Base-by-base conservation (phyloP, 2,888 invertebrate genomes). In the Agriopis leucophaearia region DNA sequence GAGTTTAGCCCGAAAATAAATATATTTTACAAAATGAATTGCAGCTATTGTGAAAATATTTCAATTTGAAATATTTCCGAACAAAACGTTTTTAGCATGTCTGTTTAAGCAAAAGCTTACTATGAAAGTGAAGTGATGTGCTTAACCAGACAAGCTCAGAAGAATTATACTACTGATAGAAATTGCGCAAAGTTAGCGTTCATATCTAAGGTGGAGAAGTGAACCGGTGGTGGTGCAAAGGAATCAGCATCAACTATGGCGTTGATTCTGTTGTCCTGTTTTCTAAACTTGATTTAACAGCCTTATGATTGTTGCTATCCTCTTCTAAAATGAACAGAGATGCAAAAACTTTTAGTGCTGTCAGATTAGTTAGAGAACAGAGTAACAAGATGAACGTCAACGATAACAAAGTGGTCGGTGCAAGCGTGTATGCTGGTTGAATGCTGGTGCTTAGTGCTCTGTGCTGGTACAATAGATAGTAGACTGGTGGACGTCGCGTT, bases 401-500 rank as follows among this genome's bases (percentile, higher is more conserved):
- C 65, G 70, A 71, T 71, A 70, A 69, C 61, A 64, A 61, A 62
- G 74, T 74, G 76, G 71, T 72, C 51, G 48, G 73, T 77, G 74
- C 72, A 54, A 54, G 52, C 52, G 52, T 54, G 52, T 15, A 52
- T 52, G 52, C 15, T 36, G 52, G 52, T 52, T 36, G n/a, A 13
- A 38, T 54, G 51, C 36, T 51, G 51, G 52, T 54, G 52, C 52
- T 15, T 10, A 38, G 52, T 54, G 52, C 52, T 38, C 10, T 62
- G 83, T 82, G 84, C 84, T 76, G 66, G 69, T 68, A 54, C 55
- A 58, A 63, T 75, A 79, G 72, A 63, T 75, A 79, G 72, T 72
- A 68, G 72, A 74, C 60, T 35, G n/a, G 51, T 12, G 77, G 27
- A 61, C 45, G 56, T 42, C 50, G 44, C 65, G 79, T 88, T 95